A percentile compares a stretch with the other conserved stretches of the same genome.
Evolutionary conservation across 2,797 vertebrate genomes (phyloP).

Genomic region (Danio jaintianensis): DNA sequence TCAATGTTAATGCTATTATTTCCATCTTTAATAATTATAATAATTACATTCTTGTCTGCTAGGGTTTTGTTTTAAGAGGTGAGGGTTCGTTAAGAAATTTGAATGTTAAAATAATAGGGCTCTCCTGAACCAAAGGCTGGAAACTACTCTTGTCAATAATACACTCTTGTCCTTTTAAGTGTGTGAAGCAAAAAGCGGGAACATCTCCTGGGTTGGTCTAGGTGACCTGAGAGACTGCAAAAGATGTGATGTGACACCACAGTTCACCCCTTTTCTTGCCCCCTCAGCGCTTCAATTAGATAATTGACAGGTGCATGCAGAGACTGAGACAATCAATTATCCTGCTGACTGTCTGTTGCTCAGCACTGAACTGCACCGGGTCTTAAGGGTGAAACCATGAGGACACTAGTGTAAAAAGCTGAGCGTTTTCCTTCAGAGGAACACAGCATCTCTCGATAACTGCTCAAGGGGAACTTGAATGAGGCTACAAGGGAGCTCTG

Average conservation of each 20-base stretch:
- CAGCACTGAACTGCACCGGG: constrained; percentile 59
- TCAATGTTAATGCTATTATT: too few relatives aligned
- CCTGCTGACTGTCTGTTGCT: constrained; percentile 38
- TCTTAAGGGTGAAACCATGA: constrained; percentile 46
- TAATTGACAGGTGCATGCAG: constrained; percentile 69
- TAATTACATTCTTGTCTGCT: too few relatives aligned
- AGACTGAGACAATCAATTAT: constrained; percentile 72
- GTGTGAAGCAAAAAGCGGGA: neutral
- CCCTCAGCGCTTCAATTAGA: constrained; percentile 72
- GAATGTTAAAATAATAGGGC: too few relatives aligned
- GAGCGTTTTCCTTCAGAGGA: neutral
- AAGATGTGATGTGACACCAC: constrained; percentile 64
- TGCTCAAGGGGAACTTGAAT: constrained; percentile 1
- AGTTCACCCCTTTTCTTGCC: constrained; percentile 51
- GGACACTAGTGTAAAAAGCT: constrained; percentile 17
- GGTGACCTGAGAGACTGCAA: constrained; percentile 60
- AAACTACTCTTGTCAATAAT: too few relatives aligned
- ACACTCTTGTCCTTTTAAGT: neutral
- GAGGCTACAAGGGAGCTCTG: neutral
- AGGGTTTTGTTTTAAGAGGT: too few relatives aligned
- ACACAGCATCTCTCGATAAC: constrained; percentile 2
- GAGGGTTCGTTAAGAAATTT: too few relatives aligned
- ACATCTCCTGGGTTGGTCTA: constrained; percentile 15
- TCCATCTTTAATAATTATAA: too few relatives aligned
- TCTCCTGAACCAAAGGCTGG: too few relatives aligned